A percentile compares a stretch with the other conserved stretches of the same genome.
Conservation (phyloP, 35 echinoderm and acorn worm species). For the Lytechinus pictus region DNA sequence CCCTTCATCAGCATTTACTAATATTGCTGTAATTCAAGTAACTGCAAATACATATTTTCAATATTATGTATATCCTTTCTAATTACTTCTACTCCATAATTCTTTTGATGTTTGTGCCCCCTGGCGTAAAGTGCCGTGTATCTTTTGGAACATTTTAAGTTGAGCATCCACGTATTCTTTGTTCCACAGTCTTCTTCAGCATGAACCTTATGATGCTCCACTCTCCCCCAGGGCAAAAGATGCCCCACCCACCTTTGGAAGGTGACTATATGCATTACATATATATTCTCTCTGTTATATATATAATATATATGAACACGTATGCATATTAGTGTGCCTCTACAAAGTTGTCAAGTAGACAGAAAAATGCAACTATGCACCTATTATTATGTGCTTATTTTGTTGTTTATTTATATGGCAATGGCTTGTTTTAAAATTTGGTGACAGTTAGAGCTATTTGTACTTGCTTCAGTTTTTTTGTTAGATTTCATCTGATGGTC, state of each 20-base stretch:
- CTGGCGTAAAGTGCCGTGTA: too few relatives aligned
- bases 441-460: background rate
- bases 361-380: background rate
- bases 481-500: background rate
- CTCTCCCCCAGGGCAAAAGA: constrained; percentile 88
- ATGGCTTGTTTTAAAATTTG: background rate
- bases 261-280: constrained; percentile 66
- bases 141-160: background rate
- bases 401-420: background rate
- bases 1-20: too few relatives aligned
- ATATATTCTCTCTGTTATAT: background rate
- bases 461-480: background rate
- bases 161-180: constrained; percentile 22
- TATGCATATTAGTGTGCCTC: constrained; percentile 12
- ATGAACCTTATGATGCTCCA: constrained; percentile 74
- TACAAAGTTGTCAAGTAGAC: background rate
- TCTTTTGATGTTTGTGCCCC: too few relatives aligned
- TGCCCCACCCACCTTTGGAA: constrained; percentile 81
- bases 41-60: too few relatives aligned
- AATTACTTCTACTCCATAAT: too few relatives aligned
- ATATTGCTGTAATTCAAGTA: too few relatives aligned
- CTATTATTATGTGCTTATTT: background rate
- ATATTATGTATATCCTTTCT: too few relatives aligned
- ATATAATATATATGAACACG: background rate
- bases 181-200: constrained; percentile 65